Evolutionary conservation across 2,113 vertebrate genomes (phyloP).

Genomic region (Typhlomys cinereus): DNA sequence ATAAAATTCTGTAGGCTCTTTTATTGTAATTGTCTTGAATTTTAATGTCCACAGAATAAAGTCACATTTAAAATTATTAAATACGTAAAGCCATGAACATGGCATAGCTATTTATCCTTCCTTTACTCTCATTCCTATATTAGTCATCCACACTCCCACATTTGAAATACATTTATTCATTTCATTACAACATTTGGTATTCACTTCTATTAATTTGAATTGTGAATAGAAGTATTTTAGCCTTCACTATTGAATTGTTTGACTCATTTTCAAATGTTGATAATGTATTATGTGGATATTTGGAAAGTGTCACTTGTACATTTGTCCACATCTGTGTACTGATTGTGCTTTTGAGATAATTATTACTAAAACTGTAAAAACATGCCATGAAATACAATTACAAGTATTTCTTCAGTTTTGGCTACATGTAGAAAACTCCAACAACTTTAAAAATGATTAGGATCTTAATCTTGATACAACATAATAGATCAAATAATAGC

Average conservation of each 20-base stretch:
- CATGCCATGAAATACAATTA: neutral
- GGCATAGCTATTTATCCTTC: neutral
- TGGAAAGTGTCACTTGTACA: too few species aligned
- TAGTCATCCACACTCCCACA: neutral
- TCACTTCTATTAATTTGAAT: neutral
- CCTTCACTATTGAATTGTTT: neutral
- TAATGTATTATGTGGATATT: neutral
- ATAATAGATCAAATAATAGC: neutral
- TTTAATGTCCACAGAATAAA: neutral
- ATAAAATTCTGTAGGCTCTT: neutral
- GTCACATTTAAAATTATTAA: neutral
- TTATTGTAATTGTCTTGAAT: neutral
- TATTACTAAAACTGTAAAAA: neutral
- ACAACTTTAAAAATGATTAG: neutral
- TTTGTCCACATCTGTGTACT: too few species aligned
- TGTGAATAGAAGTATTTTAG: neutral
- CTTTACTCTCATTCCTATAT: neutral
- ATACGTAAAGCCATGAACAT: neutral
- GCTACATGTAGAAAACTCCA: neutral
- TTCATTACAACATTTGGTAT: neutral
- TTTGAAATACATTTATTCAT: neutral
- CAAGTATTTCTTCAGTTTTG: neutral
- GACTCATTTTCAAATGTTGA: neutral
- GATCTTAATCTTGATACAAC: neutral
- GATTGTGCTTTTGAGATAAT: neutral